Evolutionary conservation across 2,888 invertebrate species (phyloP), one percentile per base, ranked within the genome.

Genomic region (Mantis religiosa): DNA sequence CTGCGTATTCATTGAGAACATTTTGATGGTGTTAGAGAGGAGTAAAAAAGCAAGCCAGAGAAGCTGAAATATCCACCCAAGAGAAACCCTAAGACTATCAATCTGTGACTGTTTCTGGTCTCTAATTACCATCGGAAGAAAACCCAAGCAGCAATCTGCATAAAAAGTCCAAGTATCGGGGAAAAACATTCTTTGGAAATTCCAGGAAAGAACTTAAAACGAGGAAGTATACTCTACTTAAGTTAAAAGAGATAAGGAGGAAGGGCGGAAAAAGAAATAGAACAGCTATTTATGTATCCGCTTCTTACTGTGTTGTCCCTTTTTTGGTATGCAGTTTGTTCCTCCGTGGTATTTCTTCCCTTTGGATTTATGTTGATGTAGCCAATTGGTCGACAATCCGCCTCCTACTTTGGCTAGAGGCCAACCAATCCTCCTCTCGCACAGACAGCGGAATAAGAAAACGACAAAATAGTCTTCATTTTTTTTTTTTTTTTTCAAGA

Each of bases 401-500:
- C 85, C 41, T 89, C 89, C 88, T 89, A 25, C 88, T 34, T 88
- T 89, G 89, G 89, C 88, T 41, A 28, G 14, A 15, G 30, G 85
- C 89, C 89, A 89, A 82, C 86, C 88, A 89, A 89, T 89, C 88
- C 12, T 4, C 54, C 25, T 3, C 54, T 71, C 25, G 54, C 54
- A 6, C 4, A 25, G 54, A 71, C 54, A 71, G 20, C 4, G 25
- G 54, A 71, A 71, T 71, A 20, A 71, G 25, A 71, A 71, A 71
- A 71, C 54, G 20, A 54, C 20, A 71, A 71, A 20, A 71, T 71
- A 25, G 54, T 20, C 20, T 71, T n/a, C n/a, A n/a, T n/a, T n/a
- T n/a, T n/a, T n/a, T n/a, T n/a, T n/a, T n/a, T n/a, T n/a, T 71
- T 71, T 25, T 20, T 15, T 71, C 54, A 0, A 71, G 54, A 71